Evolutionary conservation across 2,888 invertebrate genomes (phyloP).

Genomic region (Polia nebulosa): DNA sequence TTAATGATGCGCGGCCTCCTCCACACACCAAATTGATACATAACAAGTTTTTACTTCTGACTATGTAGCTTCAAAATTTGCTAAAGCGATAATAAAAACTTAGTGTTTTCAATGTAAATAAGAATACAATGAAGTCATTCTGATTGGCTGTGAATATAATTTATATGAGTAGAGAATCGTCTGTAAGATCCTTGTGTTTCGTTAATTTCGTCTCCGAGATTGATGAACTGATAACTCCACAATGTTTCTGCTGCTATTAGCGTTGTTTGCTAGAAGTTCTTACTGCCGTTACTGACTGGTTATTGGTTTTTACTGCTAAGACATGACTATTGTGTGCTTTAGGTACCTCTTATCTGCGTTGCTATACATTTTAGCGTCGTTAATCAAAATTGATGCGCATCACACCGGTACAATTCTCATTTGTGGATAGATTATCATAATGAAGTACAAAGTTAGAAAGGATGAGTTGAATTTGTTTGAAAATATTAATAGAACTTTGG

Average conservation of each 20-base stretch:
- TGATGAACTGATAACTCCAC: conserved; percentile 15
- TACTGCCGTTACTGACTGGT: conserved; percentile 1
- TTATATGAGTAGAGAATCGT: conserved; percentile 3
- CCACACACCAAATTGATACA: background rate
- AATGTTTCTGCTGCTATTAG: conserved; percentile 9
- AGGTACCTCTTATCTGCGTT: background rate
- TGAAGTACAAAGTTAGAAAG: background rate
- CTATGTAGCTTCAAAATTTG: background rate
- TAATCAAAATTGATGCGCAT: background rate
- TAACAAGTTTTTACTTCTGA: background rate
- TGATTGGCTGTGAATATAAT: conserved; percentile 12
- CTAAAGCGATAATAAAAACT: conserved; percentile 22
- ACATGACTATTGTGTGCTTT: background rate
- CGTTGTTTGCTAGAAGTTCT: conserved; percentile 3
- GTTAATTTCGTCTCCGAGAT: conserved; percentile 18
- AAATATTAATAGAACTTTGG: background rate
- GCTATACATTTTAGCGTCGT: conserved; percentile 18
- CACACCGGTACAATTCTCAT: background rate
- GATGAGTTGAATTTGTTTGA: background rate
- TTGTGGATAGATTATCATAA: background rate
- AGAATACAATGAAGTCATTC: conserved; percentile 15
- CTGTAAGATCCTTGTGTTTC: conserved; percentile 21
- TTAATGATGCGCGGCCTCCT: background rate
- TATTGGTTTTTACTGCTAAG: background rate
- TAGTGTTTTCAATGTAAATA: background rate